Evolutionary conservation across 53 echinoderm and acorn worm species (phyloP).

Genomic region (Luidia sarsii): DNA sequence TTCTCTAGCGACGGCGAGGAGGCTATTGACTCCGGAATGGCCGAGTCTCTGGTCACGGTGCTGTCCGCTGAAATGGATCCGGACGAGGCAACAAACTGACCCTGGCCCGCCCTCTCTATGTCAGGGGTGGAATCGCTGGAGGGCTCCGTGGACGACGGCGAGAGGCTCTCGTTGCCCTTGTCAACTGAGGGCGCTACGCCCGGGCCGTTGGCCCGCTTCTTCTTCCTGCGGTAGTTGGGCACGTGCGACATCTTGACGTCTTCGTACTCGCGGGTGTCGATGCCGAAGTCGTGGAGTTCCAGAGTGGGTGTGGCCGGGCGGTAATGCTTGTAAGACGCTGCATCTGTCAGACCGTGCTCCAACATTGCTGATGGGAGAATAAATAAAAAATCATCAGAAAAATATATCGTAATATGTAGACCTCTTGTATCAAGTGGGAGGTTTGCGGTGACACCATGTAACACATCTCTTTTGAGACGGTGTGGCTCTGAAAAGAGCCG

Average conservation of each 20-base stretch:
- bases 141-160: not conserved
- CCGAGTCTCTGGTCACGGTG: conserved; percentile 40
- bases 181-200: not conserved
- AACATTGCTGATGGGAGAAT: conserved; percentile 70
- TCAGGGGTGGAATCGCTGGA: not conserved
- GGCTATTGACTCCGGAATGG: conserved; percentile 31
- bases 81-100: not conserved
- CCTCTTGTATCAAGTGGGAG: too few relatives aligned
- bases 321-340: conserved; percentile 81
- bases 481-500: too few relatives aligned
- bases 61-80: conserved; percentile 16
- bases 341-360: conserved; percentile 77
- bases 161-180: not conserved
- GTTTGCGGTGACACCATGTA: too few relatives aligned
- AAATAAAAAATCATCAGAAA: too few relatives aligned
- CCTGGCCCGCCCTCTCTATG: not conserved
- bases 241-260: conserved; percentile 81
- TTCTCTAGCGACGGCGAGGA: conserved; percentile 20
- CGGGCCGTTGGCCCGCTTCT: not conserved
- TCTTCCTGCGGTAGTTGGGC: conserved; percentile 74
- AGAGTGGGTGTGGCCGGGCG: conserved; percentile 66
- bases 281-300: conserved; percentile 85
- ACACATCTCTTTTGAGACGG: too few relatives aligned
- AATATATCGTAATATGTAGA: too few relatives aligned
- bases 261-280: conserved; percentile 88